Base-by-base conservation (phyloP, 2,113 vertebrate genomes). In the Lanius ludovicianus region DNA sequence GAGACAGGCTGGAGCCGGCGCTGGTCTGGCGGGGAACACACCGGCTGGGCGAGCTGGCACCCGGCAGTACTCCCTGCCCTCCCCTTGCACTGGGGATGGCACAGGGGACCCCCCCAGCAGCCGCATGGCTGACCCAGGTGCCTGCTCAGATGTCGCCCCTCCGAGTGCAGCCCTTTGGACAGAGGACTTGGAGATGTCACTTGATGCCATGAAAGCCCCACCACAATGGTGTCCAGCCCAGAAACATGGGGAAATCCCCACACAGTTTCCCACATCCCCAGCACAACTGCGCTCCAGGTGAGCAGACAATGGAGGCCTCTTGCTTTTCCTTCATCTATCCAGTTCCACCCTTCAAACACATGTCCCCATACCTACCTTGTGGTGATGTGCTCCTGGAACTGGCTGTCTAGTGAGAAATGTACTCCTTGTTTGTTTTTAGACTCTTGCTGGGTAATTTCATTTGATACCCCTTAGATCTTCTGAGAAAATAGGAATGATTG, bases 391-490 rank as follows among this genome's bases (percentile, higher is more conserved):
- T 71, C 57, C 33, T 17, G 1, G 46, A 56, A 37, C 71, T 21
- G 59, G 52, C 77, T 81, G 50, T 87, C 44, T 20, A 11, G 18
- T 2, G 4, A 75, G 74, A 77, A 81, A 62, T 15, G 8, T n/a
- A 8, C 60, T 81, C 90, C 59, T 95, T 95, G 65, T 71, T 95
- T 94, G 87, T 89, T 89, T 93, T 89, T 52, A 74, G 87, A 75
- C 41, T 82, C 70, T 71, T 78, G 73, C 77, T 63, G 56, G 52
- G 39, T 75, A 82, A 71, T 78, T 94, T 87, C 84, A 47, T 75
- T 82, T 82, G 69, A 84, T 82, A 70, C 69, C 90, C 65, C 69
- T 96, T 87, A 91, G 90, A 89, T 93, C 92, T 91, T 91, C 81
- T 79, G 81, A 91, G 93, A 93, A 95, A 95, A 84, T 9, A 68